Conservation (phyloP, 2,113 vertebrate species). For the Petromus typicus region DNA sequence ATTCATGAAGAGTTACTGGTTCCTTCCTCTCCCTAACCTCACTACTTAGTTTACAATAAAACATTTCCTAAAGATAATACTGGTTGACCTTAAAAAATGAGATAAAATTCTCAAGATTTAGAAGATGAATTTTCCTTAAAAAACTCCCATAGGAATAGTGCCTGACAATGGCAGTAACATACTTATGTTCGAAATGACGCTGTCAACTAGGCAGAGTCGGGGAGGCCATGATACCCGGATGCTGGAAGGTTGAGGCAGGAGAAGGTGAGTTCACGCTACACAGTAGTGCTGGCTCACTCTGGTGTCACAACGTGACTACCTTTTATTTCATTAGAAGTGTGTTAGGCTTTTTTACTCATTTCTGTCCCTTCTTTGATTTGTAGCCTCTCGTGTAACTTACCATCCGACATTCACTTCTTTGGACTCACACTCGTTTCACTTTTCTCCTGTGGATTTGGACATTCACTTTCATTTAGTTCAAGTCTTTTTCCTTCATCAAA, state of each 20-base stretch:
- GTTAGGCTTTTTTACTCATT: not conserved
- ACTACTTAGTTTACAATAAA: not conserved
- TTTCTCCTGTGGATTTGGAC: not conserved
- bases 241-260: not conserved
- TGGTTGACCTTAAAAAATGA: not conserved
- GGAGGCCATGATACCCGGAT: rapidly evolving
- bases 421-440: not conserved
- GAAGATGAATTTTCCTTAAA: conserved; percentile 4
- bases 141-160: not conserved
- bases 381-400: not conserved
- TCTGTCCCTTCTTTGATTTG: not conserved
- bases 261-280: not conserved
- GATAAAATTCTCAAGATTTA: not conserved
- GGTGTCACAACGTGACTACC: not conserved
- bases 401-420: not conserved
- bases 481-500: not conserved
- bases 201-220: not conserved
- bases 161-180: not conserved
- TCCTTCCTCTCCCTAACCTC: not conserved
- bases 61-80: conserved; percentile 2
- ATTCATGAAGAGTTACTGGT: not conserved
- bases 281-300: not conserved
- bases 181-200: not conserved
- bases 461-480: not conserved
- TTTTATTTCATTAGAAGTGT: conserved; percentile 18